A percentile compares a stretch with the other conserved stretches of the same genome.
Conservation (phyloP, 2,797 vertebrate genomes). For the Mormyrops boulengeri region DNA sequence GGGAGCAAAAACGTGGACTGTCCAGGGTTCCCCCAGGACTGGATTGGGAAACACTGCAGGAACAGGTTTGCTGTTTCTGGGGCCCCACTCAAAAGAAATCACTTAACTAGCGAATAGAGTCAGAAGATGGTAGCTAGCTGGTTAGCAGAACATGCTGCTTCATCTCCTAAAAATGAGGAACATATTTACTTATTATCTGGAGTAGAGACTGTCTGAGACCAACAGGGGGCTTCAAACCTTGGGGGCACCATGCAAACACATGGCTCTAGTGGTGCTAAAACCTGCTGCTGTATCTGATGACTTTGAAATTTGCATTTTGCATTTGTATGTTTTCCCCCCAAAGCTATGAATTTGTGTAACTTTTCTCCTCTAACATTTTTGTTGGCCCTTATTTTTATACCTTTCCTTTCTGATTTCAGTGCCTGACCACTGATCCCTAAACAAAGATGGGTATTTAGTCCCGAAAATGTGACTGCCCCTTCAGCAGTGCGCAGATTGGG, state of each 20-base stretch:
- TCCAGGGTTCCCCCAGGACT: too few relatives aligned
- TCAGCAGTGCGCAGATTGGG: not conserved
- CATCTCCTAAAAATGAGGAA: not conserved
- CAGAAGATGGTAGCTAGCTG: not conserved
- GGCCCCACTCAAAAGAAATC: too few relatives aligned
- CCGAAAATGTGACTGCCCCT: not conserved
- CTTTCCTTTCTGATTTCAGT: not conserved
- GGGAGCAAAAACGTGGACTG: too few relatives aligned
- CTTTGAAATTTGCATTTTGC: not conserved
- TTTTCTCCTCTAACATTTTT: not conserved
- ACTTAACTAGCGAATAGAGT: not conserved
- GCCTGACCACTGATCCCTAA: not conserved
- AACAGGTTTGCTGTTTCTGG: not conserved
- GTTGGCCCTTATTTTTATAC: not conserved
- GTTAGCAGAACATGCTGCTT: not conserved
- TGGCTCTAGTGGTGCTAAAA: not conserved
- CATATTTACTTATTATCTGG: not conserved
- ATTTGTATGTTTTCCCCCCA: not conserved
- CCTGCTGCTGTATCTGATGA: not conserved
- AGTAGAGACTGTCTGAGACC: not conserved
- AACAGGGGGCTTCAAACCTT: not conserved
- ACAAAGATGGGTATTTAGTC: not conserved
- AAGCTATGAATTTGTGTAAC: not conserved
- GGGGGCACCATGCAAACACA: not conserved
- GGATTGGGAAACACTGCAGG: not conserved